Conservation (phyloP, 2,113 vertebrate genomes). For the Nothobranchius furzeri region DNA sequence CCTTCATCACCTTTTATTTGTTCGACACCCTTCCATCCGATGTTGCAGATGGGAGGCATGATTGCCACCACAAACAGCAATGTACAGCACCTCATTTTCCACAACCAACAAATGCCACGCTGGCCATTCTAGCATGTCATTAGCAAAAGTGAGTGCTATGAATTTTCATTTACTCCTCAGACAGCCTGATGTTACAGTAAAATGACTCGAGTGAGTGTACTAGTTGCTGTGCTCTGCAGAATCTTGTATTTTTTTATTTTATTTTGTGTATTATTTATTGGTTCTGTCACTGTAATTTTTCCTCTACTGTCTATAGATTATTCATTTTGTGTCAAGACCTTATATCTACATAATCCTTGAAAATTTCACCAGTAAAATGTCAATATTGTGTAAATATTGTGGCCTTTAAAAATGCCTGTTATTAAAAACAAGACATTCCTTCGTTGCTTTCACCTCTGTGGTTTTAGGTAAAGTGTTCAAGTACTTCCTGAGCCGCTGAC, state of each 20-base stretch:
- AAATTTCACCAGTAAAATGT: constrained; percentile 6
- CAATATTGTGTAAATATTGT: constrained; percentile 27
- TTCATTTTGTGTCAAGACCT: constrained; percentile 14
- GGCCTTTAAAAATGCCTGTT: constrained; percentile 39
- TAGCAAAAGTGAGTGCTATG: constrained; percentile 37
- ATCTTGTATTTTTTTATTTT: constrained; percentile 9
- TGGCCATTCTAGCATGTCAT: constrained; percentile 33
- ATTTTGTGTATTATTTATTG: constrained; percentile 45
- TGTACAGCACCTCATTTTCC: constrained; percentile 28
- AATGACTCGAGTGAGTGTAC: neutral
- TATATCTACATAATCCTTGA: constrained; percentile 11
- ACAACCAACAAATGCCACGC: constrained; percentile 25
- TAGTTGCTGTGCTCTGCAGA: constrained; percentile 10
- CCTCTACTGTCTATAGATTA: constrained; percentile 2
- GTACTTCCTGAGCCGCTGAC: too few species aligned
- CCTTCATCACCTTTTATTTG: neutral
- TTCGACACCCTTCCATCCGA: neutral
- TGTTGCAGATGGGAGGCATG: constrained; percentile 50
- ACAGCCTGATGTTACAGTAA: constrained; percentile 6
- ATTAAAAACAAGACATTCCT: constrained; percentile 49
- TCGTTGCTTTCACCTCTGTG: constrained; percentile 40
- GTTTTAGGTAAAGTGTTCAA: constrained; percentile 25
- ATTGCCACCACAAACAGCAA: constrained; percentile 39
- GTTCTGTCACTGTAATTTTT: constrained; percentile 14
- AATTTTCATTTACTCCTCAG: constrained; percentile 32